Base-by-base conservation (phyloP, 2,888 invertebrate genomes). In the Lutraria lutraria region DNA sequence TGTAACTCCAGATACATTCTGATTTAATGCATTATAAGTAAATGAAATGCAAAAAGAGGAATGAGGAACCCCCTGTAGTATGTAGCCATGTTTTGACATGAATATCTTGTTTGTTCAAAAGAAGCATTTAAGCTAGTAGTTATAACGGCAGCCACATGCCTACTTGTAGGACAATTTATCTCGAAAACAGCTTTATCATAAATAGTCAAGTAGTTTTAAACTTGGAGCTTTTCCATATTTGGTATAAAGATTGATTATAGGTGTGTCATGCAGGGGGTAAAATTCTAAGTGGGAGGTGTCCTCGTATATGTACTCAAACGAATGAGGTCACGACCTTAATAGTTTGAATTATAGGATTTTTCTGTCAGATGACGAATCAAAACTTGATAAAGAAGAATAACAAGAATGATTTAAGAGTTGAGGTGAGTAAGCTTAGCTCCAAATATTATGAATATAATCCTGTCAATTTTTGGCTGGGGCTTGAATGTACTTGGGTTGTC, bases 251-350 rank as follows among this genome's bases (percentile, higher is more conserved):
- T 31, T 85, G 85, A 85, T 85, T 79, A 79, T n/a, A 81, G 68
- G 86, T 85, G 89, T 89, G 89, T 84, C 85, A 16, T 85, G 82
- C 86, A 86, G 89, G 91, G 89, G 87, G 88, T 83, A 89, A 83
- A 88, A 87, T 83, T 88, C 91, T 60, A 63, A 81, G 89, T 91
- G 88, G 91, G 91, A 91, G 91, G 88, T 85, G 87, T 54, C 56
- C 88, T 85, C 76, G 80, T 90, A 85, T 90, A 89, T 89, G 86
- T 85, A 85, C 80, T 68, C 79, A 83, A 90, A 85, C 85, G 85
- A 82, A 81, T 54, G 21, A 68, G 88, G 83, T 79, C 60, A 52
- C 2, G 63, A 43, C 53, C 52, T 68, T 29, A 25, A 29, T 43
- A 68, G 72, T n/a, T 72, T 54, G 34, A 31, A 83, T 76, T 76